These are phyloP conservation scores for Troides oblongomaculatus DNA, from an alignment of 2,888 invertebrate species.

Conservation along the genomic window DNA sequence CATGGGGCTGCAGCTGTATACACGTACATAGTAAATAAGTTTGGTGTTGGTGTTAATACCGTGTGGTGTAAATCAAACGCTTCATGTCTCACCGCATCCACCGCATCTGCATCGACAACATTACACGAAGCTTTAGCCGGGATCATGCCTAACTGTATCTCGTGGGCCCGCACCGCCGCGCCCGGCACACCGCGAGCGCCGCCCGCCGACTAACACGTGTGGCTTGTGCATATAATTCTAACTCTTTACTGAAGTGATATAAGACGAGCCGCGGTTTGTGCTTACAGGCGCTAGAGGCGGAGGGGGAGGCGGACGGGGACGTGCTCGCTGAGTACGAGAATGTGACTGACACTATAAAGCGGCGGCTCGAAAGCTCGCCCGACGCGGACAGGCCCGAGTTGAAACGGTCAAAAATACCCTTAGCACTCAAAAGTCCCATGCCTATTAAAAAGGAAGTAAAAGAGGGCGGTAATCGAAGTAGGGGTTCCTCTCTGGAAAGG, in stretches of 20 bases:
- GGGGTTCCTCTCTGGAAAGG: conserved; percentile 55
- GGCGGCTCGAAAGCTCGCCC: conserved; percentile 74
- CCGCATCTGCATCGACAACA: conserved; percentile 40
- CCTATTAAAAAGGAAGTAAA: conserved; percentile 61
- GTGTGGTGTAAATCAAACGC: conserved; percentile 49
- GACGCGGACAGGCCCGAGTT: conserved; percentile 58
- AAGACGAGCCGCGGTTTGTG: conserved; percentile 46
- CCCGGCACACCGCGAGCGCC: neutral
- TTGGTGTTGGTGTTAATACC: conserved; percentile 46
- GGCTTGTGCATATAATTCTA: conserved; percentile 36
- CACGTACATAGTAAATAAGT: conserved; percentile 36
- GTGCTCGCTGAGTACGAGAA: conserved; percentile 73
- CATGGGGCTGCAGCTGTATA: conserved; percentile 22
- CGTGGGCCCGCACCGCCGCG: conserved; percentile 8
- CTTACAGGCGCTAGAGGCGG: conserved; percentile 57
- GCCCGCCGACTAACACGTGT: conserved; percentile 40
- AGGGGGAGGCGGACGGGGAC: conserved; percentile 33
- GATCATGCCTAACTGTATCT: conserved; percentile 51
- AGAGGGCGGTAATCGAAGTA: conserved; percentile 52
- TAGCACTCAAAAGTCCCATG: conserved; percentile 65
- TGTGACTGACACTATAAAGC: conserved; percentile 83
- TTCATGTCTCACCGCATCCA: conserved; percentile 48
- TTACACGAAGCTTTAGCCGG: conserved; percentile 43
- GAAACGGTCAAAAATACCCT: conserved; percentile 71
- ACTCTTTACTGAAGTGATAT: conserved; percentile 28